Conservation (phyloP, 2,888 invertebrate genomes). For the Rhagonycha lutea region DNA sequence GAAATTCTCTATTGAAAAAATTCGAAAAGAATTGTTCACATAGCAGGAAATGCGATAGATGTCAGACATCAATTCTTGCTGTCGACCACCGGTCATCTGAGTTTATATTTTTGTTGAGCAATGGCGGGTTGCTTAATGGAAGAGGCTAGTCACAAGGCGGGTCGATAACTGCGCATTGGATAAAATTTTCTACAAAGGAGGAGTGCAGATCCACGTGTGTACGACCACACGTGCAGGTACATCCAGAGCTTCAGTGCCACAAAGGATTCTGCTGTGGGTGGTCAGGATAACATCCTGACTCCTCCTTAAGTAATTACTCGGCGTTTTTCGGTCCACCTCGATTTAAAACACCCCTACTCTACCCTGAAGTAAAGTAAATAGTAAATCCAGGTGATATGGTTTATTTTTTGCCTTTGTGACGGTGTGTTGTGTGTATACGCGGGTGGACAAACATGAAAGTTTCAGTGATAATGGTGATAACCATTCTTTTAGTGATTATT, state of each 20-base stretch:
- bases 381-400: conserved; percentile 53
- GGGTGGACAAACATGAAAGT: conserved; percentile 44
- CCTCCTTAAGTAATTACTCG: conserved; percentile 48
- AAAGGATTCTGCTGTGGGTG: conserved; percentile 52
- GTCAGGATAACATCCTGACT: conserved; percentile 46
- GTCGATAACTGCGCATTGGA: conserved; percentile 41
- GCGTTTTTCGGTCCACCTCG: conserved; percentile 45
- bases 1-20: conserved; percentile 11
- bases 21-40: conserved; percentile 13
- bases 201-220: conserved; percentile 47
- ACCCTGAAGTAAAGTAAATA: conserved; percentile 52
- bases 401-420: conserved; percentile 54
- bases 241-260: conserved; percentile 46
- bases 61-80: conserved; percentile 13
- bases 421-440: conserved; percentile 41
- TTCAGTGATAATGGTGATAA: conserved; percentile 41
- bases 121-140: conserved; percentile 46
- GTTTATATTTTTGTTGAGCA: conserved; percentile 43
- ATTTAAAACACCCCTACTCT: conserved; percentile 48
- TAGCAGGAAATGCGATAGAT: conserved; percentile 22
- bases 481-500: conserved; percentile 17
- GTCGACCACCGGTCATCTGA: conserved; percentile 29
- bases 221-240: conserved; percentile 51
- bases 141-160: conserved; percentile 43
- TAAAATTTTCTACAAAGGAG: conserved; percentile 35